A percentile compares a stretch with the other conserved stretches of the same genome.
These are phyloP conservation scores for Leucopsar rothschildi DNA, from an alignment of 2,113 vertebrate species.

Conservation along the genomic window DNA sequence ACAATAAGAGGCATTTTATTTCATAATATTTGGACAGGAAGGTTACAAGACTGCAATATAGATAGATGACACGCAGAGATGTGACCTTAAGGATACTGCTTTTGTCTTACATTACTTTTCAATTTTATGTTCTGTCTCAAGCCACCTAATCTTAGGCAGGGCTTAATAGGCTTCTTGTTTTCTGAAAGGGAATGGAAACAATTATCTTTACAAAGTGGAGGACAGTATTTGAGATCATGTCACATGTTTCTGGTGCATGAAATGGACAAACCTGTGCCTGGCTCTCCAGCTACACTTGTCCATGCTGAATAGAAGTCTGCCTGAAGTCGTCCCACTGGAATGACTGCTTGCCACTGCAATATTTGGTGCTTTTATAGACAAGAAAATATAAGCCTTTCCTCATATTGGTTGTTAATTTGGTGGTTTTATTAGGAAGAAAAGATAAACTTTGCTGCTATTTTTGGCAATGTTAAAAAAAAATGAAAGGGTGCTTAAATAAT, in stretches of 20 bases:
- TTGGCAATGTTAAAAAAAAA: background rate
- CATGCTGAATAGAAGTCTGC: background rate
- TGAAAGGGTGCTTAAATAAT: background rate
- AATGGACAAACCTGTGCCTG: background rate
- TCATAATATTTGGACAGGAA: constrained; percentile 45
- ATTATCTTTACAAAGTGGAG: background rate
- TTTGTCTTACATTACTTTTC: constrained; percentile 29
- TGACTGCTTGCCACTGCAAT: background rate
- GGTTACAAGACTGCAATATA: background rate
- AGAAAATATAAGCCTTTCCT: background rate
- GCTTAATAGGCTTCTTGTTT: background rate
- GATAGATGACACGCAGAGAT: background rate
- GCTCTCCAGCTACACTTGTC: background rate
- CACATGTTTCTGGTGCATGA: fast-evolving
- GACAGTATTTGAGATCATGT: background rate
- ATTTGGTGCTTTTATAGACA: background rate
- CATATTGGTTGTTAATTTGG: background rate
- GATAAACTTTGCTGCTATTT: background rate
- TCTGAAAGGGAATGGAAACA: background rate
- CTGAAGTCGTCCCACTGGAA: background rate
- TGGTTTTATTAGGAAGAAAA: background rate
- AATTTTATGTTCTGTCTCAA: background rate
- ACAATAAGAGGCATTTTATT: constrained; percentile 34
- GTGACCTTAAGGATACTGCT: background rate
- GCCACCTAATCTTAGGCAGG: background rate